Conservation (phyloP, 92 coral and sea anemone species). For the Montipora capitata region DNA sequence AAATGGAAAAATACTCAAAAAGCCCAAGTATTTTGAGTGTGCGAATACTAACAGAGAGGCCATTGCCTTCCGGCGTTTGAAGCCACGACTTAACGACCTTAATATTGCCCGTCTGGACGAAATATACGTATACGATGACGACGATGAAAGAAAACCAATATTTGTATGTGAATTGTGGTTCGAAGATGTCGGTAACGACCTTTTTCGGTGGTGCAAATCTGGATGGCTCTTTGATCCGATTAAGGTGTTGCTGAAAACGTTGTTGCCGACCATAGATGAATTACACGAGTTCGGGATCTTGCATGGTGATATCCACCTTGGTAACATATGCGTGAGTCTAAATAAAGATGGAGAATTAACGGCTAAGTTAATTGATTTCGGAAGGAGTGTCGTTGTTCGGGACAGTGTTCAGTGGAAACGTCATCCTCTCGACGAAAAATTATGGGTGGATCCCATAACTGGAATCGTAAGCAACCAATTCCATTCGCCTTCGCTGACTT, state of each 20-base stretch:
- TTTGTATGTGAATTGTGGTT: not conserved
- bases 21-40: not conserved
- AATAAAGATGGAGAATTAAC: not conserved
- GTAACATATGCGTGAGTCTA: not conserved
- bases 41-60: not conserved
- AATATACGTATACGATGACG: too few species aligned
- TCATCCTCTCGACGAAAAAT: not conserved
- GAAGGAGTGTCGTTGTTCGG: not conserved
- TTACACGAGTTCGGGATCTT: not conserved
- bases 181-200: not conserved
- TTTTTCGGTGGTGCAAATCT: not conserved
- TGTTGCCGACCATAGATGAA: not conserved
- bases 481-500: not conserved
- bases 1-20: constrained; percentile 7
- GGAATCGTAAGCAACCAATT: not conserved
- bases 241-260: not conserved
- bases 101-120: not conserved
- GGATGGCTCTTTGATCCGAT: constrained; percentile 14
- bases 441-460: not conserved
- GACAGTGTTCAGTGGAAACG: not conserved
- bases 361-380: constrained; percentile 1
- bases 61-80: constrained; percentile 3
- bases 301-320: not conserved
- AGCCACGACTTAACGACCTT: not conserved
- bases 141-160: not conserved